phyloP scores from a whole-genome alignment of 2,888 invertebrate genomes.

The Cerceris rybyensis region DNA sequence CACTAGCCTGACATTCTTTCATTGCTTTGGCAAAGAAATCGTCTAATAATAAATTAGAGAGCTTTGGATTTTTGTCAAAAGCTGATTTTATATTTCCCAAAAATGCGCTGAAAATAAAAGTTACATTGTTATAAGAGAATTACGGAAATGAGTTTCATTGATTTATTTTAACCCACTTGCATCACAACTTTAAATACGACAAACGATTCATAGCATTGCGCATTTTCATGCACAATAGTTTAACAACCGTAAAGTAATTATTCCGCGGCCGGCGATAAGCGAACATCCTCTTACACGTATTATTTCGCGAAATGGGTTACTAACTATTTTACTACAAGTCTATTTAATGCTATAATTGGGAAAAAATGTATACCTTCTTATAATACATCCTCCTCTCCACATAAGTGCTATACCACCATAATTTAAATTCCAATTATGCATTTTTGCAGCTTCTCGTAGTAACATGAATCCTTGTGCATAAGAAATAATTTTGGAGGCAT shows the following conservation, averaged over 20 bases:
- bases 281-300: too few relatives aligned
- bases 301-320: too few relatives aligned
- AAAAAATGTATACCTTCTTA: constrained; percentile 87
- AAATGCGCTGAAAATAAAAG: constrained; percentile 86
- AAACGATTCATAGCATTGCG: too few relatives aligned
- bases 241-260: too few relatives aligned
- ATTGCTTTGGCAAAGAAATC: constrained; percentile 96
- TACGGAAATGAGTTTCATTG: constrained; percentile 39
- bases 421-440: constrained; percentile 96
- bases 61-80: constrained; percentile 92
- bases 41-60: constrained; percentile 94
- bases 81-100: constrained; percentile 96
- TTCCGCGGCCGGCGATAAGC: too few relatives aligned
- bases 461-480: constrained; percentile 99
- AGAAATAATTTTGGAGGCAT: constrained; percentile 98
- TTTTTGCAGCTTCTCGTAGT: constrained; percentile 94
- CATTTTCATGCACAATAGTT: too few relatives aligned
- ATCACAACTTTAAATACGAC: too few relatives aligned
- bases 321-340: too few relatives aligned
- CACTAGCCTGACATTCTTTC: constrained; percentile 90
- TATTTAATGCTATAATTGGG: not conserved
- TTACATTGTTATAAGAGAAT: not conserved
- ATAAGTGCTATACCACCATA: constrained; percentile 99
- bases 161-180: too few relatives aligned
- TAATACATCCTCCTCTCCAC: constrained; percentile 99